A percentile compares a stretch with the other conserved stretches of the same genome.
Conservation (phyloP, 2,888 invertebrate genomes). For the Mimachlamys varia region DNA sequence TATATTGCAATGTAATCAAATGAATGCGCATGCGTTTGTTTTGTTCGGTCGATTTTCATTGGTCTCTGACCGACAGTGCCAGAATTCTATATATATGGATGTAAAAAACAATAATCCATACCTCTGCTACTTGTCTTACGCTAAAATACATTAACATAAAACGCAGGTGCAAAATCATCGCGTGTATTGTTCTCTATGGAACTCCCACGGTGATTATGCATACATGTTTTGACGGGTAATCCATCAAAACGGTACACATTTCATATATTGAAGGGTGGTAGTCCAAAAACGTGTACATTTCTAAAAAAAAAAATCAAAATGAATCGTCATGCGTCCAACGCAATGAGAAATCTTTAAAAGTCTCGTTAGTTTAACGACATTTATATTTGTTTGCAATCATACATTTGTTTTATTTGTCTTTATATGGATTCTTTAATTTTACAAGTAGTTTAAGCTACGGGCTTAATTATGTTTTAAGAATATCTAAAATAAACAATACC, state of each 20-base stretch:
- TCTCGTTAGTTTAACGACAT: no score
- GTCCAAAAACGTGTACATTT: no score
- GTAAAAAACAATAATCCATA: not conserved
- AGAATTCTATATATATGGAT: not conserved
- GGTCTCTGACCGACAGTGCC: not conserved
- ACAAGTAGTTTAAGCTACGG: no score
- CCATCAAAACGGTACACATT: not conserved
- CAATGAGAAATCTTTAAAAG: no score
- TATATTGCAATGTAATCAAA: not conserved
- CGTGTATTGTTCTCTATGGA: not conserved
- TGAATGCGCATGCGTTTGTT: slow-evolving; percentile 1
- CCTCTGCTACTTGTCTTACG: not conserved
- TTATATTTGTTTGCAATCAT: no score
- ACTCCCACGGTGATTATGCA: not conserved
- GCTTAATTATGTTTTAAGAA: no score
- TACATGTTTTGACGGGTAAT: not conserved
- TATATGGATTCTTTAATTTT: no score
- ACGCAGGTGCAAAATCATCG: not conserved
- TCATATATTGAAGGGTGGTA: no score
- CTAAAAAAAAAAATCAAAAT: no score
- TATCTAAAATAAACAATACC: no score
- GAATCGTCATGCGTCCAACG: no score
- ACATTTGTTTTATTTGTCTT: no score
- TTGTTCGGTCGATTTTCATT: not conserved
- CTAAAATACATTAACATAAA: not conserved